Evolutionary conservation across 2,888 invertebrate species (phyloP).

Genomic region (Ochropleura leucogaster): DNA sequence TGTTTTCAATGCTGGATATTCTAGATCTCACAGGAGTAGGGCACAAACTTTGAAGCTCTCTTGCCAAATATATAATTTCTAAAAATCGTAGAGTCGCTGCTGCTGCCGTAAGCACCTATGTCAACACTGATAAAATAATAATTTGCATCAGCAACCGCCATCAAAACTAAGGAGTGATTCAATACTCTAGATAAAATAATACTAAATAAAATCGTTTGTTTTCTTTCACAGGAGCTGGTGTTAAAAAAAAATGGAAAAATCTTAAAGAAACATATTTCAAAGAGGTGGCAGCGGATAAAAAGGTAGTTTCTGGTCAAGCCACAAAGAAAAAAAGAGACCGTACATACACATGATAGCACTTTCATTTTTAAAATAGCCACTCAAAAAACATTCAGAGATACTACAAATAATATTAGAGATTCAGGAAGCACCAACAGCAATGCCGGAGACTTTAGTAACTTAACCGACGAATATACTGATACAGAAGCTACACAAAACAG

Average conservation of each 20-base stretch:
- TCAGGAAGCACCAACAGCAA: not conserved
- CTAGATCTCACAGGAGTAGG: conserved; percentile 24
- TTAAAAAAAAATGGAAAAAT: conserved; percentile 4
- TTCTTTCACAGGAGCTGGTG: not conserved
- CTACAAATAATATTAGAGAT: conserved; percentile 3
- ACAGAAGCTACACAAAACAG: conserved; percentile 12
- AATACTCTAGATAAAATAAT: not conserved
- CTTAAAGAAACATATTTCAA: conserved; percentile 1
- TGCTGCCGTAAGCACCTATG: conserved; percentile 49
- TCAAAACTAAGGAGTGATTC: conserved; percentile 45
- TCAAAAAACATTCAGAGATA: not conserved
- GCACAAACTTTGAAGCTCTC: not conserved
- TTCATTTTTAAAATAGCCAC: conserved; percentile 7
- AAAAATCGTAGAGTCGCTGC: conserved; percentile 48
- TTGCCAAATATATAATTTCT: conserved; percentile 2
- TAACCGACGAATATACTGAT: not conserved
- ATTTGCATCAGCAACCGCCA: conserved; percentile 46
- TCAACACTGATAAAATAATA: conserved; percentile 30
- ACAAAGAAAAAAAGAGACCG: not conserved
- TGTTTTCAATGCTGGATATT: conserved; percentile 29
- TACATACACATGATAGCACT: not conserved
- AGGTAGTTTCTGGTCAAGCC: conserved; percentile 2
- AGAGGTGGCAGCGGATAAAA: not conserved
- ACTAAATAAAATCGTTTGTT: not conserved
- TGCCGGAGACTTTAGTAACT: not conserved